These are phyloP conservation scores for Saxidomus purpurata DNA, from an alignment of 1,140 invertebrate genomes.

Conservation along the genomic window DNA sequence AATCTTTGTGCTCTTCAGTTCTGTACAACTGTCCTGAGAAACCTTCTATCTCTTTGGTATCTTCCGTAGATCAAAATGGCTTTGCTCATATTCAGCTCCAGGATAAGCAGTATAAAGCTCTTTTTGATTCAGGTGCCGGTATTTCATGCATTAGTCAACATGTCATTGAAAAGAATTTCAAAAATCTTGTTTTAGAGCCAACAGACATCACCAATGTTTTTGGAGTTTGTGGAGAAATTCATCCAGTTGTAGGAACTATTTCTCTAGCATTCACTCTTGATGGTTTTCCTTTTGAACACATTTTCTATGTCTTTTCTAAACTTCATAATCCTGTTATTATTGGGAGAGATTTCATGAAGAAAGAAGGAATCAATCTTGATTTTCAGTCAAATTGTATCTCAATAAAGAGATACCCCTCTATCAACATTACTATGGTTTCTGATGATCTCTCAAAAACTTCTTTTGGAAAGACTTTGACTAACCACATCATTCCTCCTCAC, in stretches of 20 bases:
- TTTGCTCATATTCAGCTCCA: too few relatives aligned
- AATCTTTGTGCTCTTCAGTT: too few relatives aligned
- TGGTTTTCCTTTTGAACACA: not conserved
- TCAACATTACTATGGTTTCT: not conserved
- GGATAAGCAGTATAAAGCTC: too few relatives aligned
- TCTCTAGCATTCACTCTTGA: not conserved
- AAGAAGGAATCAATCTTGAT: not conserved
- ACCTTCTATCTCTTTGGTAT: too few relatives aligned
- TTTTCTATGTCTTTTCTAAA: not conserved
- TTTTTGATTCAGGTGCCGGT: too few relatives aligned
- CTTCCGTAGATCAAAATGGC: too few relatives aligned
- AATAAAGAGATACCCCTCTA: not conserved
- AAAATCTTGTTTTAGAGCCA: too few relatives aligned
- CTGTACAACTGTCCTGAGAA: too few relatives aligned
- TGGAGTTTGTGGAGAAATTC: conserved; percentile 6
- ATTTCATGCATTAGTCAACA: too few relatives aligned
- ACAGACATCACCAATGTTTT: not conserved
- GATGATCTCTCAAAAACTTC: not conserved
- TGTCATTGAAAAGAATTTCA: too few relatives aligned
- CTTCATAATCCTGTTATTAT: not conserved
- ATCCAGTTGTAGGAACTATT: not conserved
- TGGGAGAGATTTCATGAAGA: not conserved
- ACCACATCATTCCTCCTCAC: not conserved
- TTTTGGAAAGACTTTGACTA: not conserved
- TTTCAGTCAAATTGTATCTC: not conserved